Conservation (phyloP, 2,888 invertebrate genomes). For the Eilema depressum region DNA sequence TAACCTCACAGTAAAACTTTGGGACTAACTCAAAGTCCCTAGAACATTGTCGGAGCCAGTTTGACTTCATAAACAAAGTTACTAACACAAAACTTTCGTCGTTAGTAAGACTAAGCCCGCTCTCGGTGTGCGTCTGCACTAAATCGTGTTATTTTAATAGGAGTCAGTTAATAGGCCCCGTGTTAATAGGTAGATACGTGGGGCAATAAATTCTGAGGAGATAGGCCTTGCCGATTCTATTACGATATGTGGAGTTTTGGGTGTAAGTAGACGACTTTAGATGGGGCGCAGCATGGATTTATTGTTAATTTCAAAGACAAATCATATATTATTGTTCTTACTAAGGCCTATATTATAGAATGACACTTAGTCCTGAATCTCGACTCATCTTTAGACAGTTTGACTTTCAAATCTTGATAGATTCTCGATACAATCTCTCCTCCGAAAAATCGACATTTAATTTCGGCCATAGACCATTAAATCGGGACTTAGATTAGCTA, state of each 20-base stretch:
- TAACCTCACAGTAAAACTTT: slow-evolving; percentile 10
- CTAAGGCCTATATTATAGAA: too few species aligned
- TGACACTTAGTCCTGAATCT: too few species aligned
- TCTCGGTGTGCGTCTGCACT: slow-evolving; percentile 38
- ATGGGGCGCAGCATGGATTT: not conserved
- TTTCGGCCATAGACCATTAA: too few species aligned
- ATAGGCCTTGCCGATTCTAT: slow-evolving; percentile 53
- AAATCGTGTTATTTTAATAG: slow-evolving; percentile 54
- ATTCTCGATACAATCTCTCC: too few species aligned
- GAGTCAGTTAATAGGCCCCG: slow-evolving; percentile 50
- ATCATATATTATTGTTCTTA: too few species aligned
- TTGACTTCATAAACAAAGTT: slow-evolving; percentile 17
- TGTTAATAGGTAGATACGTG: slow-evolving; percentile 56
- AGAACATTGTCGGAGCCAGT: slow-evolving; percentile 8
- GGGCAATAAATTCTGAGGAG: slow-evolving; percentile 51
- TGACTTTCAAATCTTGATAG: too few species aligned
- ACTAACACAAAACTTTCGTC: slow-evolving; percentile 10
- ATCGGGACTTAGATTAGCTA: not conserved
- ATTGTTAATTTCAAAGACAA: not conserved
- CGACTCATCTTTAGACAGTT: too few species aligned
- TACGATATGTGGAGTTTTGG: slow-evolving; percentile 51
- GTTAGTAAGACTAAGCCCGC: slow-evolving; percentile 9
- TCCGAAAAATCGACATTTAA: too few species aligned
- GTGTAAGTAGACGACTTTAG: slow-evolving; percentile 25
- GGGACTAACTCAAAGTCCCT: not conserved